Base-by-base conservation (phyloP, 1,140 invertebrate species). In the Brachionus plicatilis region DNA sequence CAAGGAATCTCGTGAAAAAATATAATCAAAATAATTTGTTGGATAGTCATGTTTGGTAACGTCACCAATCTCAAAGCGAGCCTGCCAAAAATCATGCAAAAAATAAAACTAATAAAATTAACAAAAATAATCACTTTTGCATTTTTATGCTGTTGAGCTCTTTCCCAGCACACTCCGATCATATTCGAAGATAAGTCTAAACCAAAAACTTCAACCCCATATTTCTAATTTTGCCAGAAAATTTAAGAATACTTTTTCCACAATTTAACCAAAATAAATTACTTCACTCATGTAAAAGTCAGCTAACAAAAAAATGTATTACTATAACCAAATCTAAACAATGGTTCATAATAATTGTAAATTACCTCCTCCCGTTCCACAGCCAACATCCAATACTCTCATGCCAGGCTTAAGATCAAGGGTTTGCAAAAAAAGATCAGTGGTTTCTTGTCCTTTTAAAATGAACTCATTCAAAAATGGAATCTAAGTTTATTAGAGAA, bases 161-260 rank as follows among this genome's bases (percentile, higher is more conserved):
- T 60, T 41, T 82, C 79, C 33, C 91, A 85, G n/a, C 91, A 92
- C 27, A 92, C 88, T n/a, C 89, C 87, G 79, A 92, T 90, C 92
- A 93, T 93, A 86, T 93, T 93, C 1, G 90, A 88, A 8, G 91
- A 92, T 72, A 93, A 87, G 87, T 93, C 92, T 47, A 92, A 89
- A 33, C 91, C 92, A 56, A 90, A 86, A 41, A 93, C 92, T 53
- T 90, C 87, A 3, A 90, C 89, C 1, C 91, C 91, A 87, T 90
- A 92, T 60, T 65, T 82, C 79, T 82, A 82, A 47, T 65, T 82
- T 47, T 33, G 7, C 17, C 24, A 24, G n/a, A 41, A 41, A 80
- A 43, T 17, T 56, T 33, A 20, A 41, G 37, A 37, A 53, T 37
- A 56, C 14, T 9, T 27, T 33, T n/a, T n/a, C 5, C n/a, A 9